Conservation (phyloP, 2,888 invertebrate species). For the Muschampia plurimacula region DNA sequence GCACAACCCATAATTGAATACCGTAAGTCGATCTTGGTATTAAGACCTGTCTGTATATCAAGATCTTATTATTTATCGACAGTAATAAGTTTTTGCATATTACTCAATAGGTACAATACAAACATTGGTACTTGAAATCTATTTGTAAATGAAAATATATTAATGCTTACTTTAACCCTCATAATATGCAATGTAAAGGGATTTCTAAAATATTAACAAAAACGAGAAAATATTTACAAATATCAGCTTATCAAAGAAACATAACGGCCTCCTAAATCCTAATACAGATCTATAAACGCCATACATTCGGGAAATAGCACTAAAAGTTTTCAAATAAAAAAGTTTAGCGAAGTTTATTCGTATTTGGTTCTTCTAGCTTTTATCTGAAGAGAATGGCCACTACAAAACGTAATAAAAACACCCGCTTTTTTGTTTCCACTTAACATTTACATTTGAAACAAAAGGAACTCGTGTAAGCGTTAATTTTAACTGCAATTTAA, state of each 20-base stretch:
- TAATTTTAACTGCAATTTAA: neutral
- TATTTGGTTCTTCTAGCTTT: slow-evolving; percentile 34
- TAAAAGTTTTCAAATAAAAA: slow-evolving; percentile 50
- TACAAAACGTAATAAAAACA: slow-evolving; percentile 37
- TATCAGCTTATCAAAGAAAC: slow-evolving; percentile 9
- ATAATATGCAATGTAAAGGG: too few species aligned
- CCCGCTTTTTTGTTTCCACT: slow-evolving; percentile 21
- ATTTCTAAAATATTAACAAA: neutral
- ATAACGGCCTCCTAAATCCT: slow-evolving; percentile 17
- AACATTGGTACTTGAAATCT: too few species aligned
- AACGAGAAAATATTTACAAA: neutral
- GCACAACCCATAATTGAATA: too few species aligned
- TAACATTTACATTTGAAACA: slow-evolving; percentile 38
- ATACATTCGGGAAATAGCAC: slow-evolving; percentile 34
- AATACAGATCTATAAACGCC: slow-evolving; percentile 30
- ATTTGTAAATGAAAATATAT: too few species aligned
- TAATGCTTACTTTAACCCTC: too few species aligned
- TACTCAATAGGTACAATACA: too few species aligned
- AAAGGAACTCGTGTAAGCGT: slow-evolving; percentile 32
- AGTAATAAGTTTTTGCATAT: too few species aligned
- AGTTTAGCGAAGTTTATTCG: slow-evolving; percentile 41
- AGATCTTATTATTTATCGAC: too few species aligned
- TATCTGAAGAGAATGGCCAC: slow-evolving; percentile 31
- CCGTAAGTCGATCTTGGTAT: too few species aligned
- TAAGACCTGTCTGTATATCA: too few species aligned